Evolutionary conservation across 2,113 vertebrate species (phyloP).

Genomic region (Desmodus rotundus): DNA sequence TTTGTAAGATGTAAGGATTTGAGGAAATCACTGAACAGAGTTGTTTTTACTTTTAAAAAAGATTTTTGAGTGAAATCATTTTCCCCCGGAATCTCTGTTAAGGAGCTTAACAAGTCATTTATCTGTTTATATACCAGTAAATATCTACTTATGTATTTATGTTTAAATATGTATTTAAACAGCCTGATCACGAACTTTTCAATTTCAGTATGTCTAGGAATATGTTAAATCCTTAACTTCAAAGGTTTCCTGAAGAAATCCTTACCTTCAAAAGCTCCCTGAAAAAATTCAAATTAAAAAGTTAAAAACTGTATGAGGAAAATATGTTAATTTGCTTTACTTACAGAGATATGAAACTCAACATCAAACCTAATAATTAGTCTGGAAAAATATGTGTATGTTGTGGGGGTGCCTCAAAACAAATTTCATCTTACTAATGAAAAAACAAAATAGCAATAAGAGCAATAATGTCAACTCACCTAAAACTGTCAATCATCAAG

Average conservation of each 20-base stretch:
- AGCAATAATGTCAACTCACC: constrained; percentile 21
- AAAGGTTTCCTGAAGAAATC: not conserved
- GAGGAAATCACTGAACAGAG: not conserved
- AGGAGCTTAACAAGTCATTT: not conserved
- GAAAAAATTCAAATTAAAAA: constrained; percentile 11
- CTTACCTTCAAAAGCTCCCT: not conserved
- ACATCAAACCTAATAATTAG: not conserved
- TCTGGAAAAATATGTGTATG: not conserved
- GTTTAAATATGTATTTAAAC: too few species aligned
- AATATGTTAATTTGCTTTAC: not conserved
- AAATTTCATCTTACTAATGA: not conserved
- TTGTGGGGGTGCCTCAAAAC: not conserved
- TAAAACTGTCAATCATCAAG: constrained; percentile 40
- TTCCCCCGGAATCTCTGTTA: not conserved
- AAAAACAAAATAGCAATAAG: constrained; percentile 29
- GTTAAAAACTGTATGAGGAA: not conserved
- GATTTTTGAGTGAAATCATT: not conserved
- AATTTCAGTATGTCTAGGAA: not conserved
- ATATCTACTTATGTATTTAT: too few species aligned
- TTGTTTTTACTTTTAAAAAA: not conserved
- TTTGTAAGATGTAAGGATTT: too few species aligned
- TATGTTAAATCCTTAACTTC: constrained; percentile 10
- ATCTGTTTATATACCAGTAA: not conserved
- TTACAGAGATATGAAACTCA: not conserved
- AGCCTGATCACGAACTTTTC: not conserved